Percentiles rank a stretch among this genome's conserved stretches.
phyloP scores from a whole-genome alignment of 2,797 vertebrate genomes.

The Loris lydekkerianus region DNA sequence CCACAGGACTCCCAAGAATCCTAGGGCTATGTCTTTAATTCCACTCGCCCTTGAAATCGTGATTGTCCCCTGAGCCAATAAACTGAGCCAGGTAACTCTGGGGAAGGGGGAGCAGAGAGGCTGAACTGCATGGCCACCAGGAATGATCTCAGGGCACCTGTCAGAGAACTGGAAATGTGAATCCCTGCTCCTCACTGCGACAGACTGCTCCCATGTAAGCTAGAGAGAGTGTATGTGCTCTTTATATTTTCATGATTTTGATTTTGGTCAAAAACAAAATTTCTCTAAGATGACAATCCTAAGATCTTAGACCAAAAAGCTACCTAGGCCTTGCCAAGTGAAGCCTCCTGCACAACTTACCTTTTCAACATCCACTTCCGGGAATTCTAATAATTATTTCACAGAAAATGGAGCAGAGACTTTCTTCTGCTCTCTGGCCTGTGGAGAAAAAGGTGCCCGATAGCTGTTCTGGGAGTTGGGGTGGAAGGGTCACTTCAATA shows the following conservation, averaged over 20 bases:
- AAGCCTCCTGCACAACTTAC: not conserved
- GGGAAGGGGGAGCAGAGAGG: not conserved
- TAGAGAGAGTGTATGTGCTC: not conserved
- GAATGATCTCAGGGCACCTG: not conserved
- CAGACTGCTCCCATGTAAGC: not conserved
- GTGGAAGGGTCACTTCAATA: slow-evolving; percentile 61
- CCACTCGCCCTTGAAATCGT: not conserved
- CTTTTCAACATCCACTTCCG: not conserved
- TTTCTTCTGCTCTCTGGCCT: slow-evolving; percentile 58
- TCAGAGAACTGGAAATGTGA: not conserved
- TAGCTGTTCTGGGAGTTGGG: slow-evolving; percentile 44
- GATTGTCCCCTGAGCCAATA: not conserved
- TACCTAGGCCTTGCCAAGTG: not conserved
- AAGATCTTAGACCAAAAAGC: slow-evolving; percentile 5
- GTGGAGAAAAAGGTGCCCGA: slow-evolving; percentile 20
- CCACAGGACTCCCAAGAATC: not conserved
- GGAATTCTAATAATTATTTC: slow-evolving; percentile 63
- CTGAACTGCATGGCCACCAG: fast-evolving
- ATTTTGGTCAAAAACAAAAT: slow-evolving; percentile 23
- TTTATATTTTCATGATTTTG: not conserved
- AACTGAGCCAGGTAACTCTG: not conserved
- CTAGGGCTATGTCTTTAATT: not conserved
- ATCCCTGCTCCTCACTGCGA: not conserved
- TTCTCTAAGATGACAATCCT: not conserved
- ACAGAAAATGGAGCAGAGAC: slow-evolving; percentile 29